A percentile compares a stretch with the other conserved stretches of the same genome.
These are phyloP conservation scores for Leptinotarsa juncta DNA, from an alignment of 2,888 invertebrate species.

Conservation along the genomic window DNA sequence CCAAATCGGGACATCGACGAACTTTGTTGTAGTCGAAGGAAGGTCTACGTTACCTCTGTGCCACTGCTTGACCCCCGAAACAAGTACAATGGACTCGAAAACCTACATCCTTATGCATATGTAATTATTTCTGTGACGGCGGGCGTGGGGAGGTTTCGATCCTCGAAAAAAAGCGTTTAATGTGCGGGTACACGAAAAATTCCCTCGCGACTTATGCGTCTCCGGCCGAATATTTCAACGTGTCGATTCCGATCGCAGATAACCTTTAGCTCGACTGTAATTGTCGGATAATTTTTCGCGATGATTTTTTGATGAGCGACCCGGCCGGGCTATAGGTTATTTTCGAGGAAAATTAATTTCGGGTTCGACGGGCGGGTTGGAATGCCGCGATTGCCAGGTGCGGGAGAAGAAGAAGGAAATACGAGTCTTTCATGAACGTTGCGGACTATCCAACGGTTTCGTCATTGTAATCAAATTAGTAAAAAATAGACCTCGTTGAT, in stretches of 20 bases:
- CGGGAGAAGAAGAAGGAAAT: not conserved
- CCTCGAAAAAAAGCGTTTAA: constrained; percentile 23
- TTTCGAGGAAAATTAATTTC: constrained; percentile 22
- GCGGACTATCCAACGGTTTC: no score
- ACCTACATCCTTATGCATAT: constrained; percentile 39
- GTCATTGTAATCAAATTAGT: no score
- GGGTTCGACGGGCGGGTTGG: constrained; percentile 10
- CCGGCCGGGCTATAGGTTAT: not conserved
- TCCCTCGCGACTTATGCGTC: constrained; percentile 24
- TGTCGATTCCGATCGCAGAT: constrained; percentile 26
- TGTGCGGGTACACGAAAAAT: constrained; percentile 24
- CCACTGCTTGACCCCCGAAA: constrained; percentile 42
- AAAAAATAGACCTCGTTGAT: no score
- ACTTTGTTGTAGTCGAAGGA: constrained; percentile 35
- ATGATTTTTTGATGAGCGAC: constrained; percentile 10
- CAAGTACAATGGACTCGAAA: constrained; percentile 40
- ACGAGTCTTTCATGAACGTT: not conserved
- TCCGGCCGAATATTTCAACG: constrained; percentile 19
- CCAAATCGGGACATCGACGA: constrained; percentile 36
- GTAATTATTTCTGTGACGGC: constrained; percentile 33
- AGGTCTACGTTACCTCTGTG: constrained; percentile 41
- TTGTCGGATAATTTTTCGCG: constrained; percentile 24
- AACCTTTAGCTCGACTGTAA: constrained; percentile 27
- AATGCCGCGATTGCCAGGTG: constrained; percentile 6
- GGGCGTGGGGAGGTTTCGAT: constrained; percentile 3